phyloP scores from a whole-genome alignment of 2,888 invertebrate genomes.

The Pantelozetes paolii region DNA sequence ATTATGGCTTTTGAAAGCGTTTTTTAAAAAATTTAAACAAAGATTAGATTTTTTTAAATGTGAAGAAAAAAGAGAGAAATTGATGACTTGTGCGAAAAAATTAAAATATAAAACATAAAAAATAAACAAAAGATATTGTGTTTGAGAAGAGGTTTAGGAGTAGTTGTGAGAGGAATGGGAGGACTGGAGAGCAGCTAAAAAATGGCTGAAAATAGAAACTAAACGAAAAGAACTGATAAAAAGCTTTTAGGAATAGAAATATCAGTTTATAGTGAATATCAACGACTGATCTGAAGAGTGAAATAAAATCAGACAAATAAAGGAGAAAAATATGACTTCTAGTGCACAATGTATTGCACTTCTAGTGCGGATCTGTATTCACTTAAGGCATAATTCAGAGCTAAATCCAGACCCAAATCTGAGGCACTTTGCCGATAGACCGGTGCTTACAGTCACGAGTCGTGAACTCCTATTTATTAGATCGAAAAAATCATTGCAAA shows the following conservation, averaged over 20 bases:
- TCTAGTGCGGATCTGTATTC: background rate
- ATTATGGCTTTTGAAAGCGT: no score
- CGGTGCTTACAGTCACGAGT: background rate
- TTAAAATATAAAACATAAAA: background rate
- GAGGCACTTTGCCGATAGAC: background rate
- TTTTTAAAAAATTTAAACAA: background rate
- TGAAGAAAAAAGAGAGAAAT: background rate
- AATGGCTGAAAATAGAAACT: background rate
- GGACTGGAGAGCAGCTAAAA: background rate
- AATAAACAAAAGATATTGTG: background rate
- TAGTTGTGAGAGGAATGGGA: background rate
- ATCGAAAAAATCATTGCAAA: background rate
- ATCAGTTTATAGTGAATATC: background rate
- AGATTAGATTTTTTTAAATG: background rate
- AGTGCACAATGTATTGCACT: background rate
- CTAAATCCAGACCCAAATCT: background rate
- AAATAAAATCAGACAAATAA: conserved; percentile 19
- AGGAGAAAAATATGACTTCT: background rate
- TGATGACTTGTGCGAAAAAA: background rate
- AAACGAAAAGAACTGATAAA: background rate
- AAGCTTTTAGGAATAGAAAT: background rate
- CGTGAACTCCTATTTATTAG: conserved; percentile 16
- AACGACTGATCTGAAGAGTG: background rate
- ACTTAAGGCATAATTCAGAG: conserved; percentile 1
- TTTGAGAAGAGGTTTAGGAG: background rate